Base-by-base conservation (phyloP, 2,113 vertebrate species). In the Anseranas semipalmata region DNA sequence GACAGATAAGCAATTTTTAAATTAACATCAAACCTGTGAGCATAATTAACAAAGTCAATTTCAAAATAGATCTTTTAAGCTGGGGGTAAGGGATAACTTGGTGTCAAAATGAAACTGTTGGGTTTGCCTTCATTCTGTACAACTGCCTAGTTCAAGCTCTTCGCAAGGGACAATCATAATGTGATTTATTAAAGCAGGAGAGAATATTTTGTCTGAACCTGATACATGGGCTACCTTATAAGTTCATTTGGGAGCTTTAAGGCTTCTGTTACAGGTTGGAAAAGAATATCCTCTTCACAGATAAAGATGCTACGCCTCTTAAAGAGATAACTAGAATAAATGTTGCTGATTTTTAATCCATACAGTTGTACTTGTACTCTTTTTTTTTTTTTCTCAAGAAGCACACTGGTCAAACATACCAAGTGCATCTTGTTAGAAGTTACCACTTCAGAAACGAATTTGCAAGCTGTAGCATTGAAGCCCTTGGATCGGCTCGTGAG, bases 401-500 rank as follows among this genome's bases (percentile, higher is more conserved):
- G 62, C 63, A 74, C 35, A n/a, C 72, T 95, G 67, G 83, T 93
- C 67, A 96, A 93, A 95, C 6, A 15, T 83, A 85, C 87, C 95
- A 86, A 97, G 90, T 95, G 66, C 66, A 14, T 95, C 96, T 95
- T 50, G 67, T 98, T 97, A 97, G 95, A 97, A 96, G 93, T 96
- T 78, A 85, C 6, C 43, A 65, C 94, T 97, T 97, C 88, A 96
- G 91, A 97, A 97, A 96, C 1, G 66, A 93, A 97, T 98, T 97
- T 97, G 89, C 95, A 97, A 95, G 91, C 94, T 87, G 66, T 58
- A 89, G 87, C 91, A 53, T 53, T 96, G 84, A 87, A 92, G 86
- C 90, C 63, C 76, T 94, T 80, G 80, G 68, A 87, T 94, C 66
- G 28, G 95, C 97, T 91, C 71, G 28, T n/a, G 76, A 96, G 62